Evolutionary conservation across 2,113 vertebrate genomes (phyloP).

Genomic region (Acrocephalus kingi): DNA sequence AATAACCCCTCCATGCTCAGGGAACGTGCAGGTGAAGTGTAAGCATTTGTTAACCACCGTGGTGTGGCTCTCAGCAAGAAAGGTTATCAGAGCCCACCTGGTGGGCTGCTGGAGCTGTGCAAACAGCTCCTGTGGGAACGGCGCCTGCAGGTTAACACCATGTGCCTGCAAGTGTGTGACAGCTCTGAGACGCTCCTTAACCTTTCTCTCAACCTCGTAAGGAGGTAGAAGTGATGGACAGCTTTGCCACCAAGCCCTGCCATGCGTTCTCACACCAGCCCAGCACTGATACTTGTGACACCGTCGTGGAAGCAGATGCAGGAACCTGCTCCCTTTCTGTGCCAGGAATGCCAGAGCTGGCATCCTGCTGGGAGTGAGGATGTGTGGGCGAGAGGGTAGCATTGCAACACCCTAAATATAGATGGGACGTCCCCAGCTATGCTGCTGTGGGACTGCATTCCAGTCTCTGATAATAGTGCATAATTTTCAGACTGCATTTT

Average conservation of each 20-base stretch:
- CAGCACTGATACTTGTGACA: rapidly evolving
- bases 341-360: background rate
- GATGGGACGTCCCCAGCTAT: slow-evolving; percentile 27
- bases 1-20: rapidly evolving
- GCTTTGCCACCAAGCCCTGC: background rate
- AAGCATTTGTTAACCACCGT: rapidly evolving
- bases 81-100: background rate
- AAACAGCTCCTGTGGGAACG: background rate
- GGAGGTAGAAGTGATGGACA: background rate
- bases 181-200: background rate
- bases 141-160: rapidly evolving
- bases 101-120: rapidly evolving
- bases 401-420: slow-evolving; percentile 43
- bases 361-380: background rate
- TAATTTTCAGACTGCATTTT: background rate
- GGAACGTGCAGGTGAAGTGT: rapidly evolving
- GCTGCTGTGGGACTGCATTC: background rate
- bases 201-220: background rate
- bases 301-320: rapidly evolving
- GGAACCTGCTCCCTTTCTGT: background rate
- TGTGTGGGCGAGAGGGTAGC: background rate
- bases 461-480: background rate
- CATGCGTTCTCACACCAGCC: rapidly evolving
- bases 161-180: background rate
- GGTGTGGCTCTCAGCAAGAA: rapidly evolving